Evolutionary conservation across 2,888 invertebrate genomes (phyloP).

Genomic region (Erebia ligea): DNA sequence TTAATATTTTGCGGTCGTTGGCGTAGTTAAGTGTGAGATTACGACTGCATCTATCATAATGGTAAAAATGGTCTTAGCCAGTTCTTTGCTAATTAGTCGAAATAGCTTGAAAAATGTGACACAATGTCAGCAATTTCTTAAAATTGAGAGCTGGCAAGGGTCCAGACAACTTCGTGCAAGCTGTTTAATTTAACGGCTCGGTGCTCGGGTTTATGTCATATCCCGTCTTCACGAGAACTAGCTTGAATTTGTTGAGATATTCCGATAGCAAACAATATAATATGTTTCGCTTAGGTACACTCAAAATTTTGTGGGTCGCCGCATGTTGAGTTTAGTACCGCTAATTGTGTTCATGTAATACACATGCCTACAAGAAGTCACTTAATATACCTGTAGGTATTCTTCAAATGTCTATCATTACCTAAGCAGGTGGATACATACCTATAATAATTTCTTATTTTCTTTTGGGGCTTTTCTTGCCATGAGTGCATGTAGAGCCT

Average conservation of each 20-base stretch:
- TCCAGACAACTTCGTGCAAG: conserved; percentile 69
- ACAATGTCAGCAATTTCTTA: conserved; percentile 64
- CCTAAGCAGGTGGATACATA: no score
- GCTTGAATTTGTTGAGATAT: conserved; percentile 20
- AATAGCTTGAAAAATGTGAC: conserved; percentile 15
- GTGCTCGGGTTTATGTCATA: conserved; percentile 51
- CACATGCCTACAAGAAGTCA: not conserved
- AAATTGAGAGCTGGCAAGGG: conserved; percentile 66
- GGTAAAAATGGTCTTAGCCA: no score
- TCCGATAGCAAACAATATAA: conserved; percentile 11
- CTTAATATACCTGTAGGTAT: not conserved
- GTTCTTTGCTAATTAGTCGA: conserved; percentile 10
- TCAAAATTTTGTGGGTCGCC: not conserved
- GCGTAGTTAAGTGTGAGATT: no score
- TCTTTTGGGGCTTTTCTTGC: no score
- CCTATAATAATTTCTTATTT: no score
- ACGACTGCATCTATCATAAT: no score
- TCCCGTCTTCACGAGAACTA: conserved; percentile 22
- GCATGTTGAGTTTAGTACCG: not conserved
- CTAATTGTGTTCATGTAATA: not conserved
- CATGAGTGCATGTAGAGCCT: no score
- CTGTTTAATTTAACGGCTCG: conserved; percentile 75
- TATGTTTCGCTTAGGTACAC: conserved; percentile 4
- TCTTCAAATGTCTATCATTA: not conserved
- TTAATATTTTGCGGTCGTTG: no score